phyloP scores from a whole-genome alignment of 2,888 invertebrate genomes.

The Altica lythri region DNA sequence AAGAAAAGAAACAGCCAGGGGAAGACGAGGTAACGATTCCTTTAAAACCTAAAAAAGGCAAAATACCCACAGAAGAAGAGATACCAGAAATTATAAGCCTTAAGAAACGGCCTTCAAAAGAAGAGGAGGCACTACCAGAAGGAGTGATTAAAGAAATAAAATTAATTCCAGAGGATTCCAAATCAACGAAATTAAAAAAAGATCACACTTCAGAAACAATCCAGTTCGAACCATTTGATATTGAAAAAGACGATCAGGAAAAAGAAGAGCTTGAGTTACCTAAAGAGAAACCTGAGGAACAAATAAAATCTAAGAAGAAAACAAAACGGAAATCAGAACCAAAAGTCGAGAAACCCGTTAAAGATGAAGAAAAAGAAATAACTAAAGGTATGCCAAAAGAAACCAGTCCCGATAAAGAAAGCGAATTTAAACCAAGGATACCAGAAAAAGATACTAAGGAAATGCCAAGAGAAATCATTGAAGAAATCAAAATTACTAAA shows the following conservation, averaged over 20 bases:
- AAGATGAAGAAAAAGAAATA: constrained; percentile 51
- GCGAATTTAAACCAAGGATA: constrained; percentile 60
- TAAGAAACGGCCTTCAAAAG: constrained; percentile 60
- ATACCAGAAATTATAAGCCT: constrained; percentile 57
- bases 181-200: constrained; percentile 42
- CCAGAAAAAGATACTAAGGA: constrained; percentile 44
- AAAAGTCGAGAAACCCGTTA: constrained; percentile 50
- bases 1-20: constrained; percentile 44
- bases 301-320: constrained; percentile 50
- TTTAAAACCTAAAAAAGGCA: constrained; percentile 64
- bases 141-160: constrained; percentile 45
- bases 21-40: constrained; percentile 51
- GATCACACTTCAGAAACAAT: constrained; percentile 51
- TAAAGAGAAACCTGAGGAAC: constrained; percentile 53
- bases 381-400: constrained; percentile 41
- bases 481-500: constrained; percentile 42
- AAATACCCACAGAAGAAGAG: constrained; percentile 53
- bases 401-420: constrained; percentile 40
- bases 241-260: constrained; percentile 53
- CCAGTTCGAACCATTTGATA: constrained; percentile 55
- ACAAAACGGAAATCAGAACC: constrained; percentile 47
- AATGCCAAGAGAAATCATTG: constrained; percentile 17
- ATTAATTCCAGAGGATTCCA: constrained; percentile 40
- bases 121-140: constrained; percentile 45
- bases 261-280: constrained; percentile 52